These are phyloP conservation scores for Sitobion miscanthi DNA, from an alignment of 1,140 invertebrate species.

Conservation along the genomic window DNA sequence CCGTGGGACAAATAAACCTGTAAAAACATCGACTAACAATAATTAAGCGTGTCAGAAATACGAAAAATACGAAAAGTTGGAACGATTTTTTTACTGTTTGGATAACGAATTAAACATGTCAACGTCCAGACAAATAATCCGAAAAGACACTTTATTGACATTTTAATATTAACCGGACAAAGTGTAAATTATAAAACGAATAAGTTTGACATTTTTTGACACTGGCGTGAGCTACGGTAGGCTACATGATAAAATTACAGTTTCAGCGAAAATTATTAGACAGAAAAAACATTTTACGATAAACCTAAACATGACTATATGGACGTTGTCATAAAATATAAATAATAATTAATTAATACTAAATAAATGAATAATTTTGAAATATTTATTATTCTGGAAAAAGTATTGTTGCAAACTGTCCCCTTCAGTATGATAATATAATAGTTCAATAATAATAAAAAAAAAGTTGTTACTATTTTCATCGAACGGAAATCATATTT, in stretches of 20 bases:
- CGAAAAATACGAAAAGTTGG: not conserved
- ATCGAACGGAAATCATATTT: not conserved
- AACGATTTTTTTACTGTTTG: not conserved
- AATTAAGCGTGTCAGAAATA: not conserved
- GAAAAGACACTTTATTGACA: not conserved
- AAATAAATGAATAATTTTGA: not conserved
- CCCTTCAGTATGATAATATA: not conserved
- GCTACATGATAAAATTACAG: too few species aligned
- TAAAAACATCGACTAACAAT: not conserved
- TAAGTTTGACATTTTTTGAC: not conserved
- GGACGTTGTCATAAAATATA: not conserved
- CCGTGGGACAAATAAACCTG: not conserved
- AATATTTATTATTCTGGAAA: not conserved
- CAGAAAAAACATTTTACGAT: not conserved
- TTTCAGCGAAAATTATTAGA: not conserved
- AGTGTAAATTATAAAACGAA: not conserved
- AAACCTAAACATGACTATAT: not conserved
- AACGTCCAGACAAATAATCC: not conserved
- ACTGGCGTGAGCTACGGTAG: not conserved
- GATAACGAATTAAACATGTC: not conserved
- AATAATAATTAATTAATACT: not conserved
- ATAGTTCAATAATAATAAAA: not conserved
- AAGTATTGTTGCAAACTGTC: too few species aligned
- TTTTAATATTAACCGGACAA: not conserved
- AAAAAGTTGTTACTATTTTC: not conserved